These are phyloP conservation scores for Apogon hyalosoma DNA, from an alignment of 2,797 vertebrate genomes.

Conservation along the genomic window DNA sequence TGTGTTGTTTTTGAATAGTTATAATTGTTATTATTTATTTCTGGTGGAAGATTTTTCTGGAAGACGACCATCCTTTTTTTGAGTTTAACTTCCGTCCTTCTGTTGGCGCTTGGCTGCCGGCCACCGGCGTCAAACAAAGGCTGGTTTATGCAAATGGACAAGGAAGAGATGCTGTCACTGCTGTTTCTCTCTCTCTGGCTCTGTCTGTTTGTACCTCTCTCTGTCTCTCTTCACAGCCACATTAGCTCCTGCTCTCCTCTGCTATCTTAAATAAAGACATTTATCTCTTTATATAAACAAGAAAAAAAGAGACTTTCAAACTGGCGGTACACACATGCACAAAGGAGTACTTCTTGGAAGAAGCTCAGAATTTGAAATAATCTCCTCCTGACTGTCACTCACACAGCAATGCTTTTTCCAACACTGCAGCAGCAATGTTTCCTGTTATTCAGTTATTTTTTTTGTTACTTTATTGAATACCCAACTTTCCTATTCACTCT, in stretches of 20 bases:
- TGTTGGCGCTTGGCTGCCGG: slow-evolving; percentile 85
- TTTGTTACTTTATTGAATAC: slow-evolving; percentile 29
- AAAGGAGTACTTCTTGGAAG: slow-evolving; percentile 41
- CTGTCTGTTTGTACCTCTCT: slow-evolving; percentile 63
- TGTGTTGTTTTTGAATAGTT: slow-evolving; percentile 68
- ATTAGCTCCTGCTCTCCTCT: slow-evolving; percentile 67
- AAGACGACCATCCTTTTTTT: slow-evolving; percentile 82
- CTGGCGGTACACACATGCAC: slow-evolving; percentile 38
- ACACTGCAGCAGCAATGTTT: background rate
- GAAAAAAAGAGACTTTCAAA: slow-evolving; percentile 39
- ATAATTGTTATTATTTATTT: slow-evolving; percentile 82
- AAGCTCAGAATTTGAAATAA: slow-evolving; percentile 58
- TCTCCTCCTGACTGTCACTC: slow-evolving; percentile 53
- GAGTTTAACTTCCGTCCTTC: slow-evolving; percentile 89
- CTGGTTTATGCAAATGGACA: slow-evolving; percentile 87
- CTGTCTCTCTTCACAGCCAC: slow-evolving; percentile 74
- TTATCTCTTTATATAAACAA: slow-evolving; percentile 62
- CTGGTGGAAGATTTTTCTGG: slow-evolving; percentile 79
- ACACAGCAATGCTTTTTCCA: slow-evolving; percentile 35
- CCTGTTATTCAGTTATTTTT: background rate
- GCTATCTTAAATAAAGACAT: slow-evolving; percentile 75
- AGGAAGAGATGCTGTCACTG: slow-evolving; percentile 76
- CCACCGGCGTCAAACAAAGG: slow-evolving; percentile 87
- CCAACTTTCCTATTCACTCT: slow-evolving; percentile 27
- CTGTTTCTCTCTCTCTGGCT: slow-evolving; percentile 56